Percentiles rank a stretch among this genome's conserved stretches.
These are phyloP conservation scores for Azemiops feae DNA, from an alignment of 2,113 vertebrate species.

Conservation along the genomic window DNA sequence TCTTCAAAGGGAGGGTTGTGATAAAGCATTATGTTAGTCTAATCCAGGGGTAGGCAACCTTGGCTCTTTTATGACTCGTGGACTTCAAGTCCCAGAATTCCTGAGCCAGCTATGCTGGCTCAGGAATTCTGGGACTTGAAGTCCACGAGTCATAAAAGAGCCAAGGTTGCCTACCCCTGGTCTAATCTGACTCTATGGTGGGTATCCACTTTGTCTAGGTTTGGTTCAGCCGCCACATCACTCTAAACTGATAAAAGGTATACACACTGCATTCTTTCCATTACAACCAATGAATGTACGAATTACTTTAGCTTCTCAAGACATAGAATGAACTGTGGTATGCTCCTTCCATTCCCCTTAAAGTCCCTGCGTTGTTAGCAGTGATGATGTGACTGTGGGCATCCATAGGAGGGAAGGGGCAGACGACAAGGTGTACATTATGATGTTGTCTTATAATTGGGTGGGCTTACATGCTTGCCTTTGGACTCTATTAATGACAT, in stretches of 20 bases:
- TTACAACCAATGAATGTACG: not conserved
- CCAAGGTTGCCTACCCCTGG: too few relatives aligned
- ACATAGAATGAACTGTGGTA: not conserved
- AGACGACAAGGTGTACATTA: not conserved
- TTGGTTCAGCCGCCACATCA: too few relatives aligned
- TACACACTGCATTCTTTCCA: not conserved
- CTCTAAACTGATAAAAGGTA: not conserved
- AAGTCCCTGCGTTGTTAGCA: not conserved
- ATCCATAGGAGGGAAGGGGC: not conserved
- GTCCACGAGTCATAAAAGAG: too few relatives aligned
- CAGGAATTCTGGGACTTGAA: too few relatives aligned
- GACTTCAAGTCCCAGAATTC: too few relatives aligned
- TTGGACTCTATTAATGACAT: not conserved
- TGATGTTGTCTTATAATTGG: not conserved
- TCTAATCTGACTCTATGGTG: not conserved
- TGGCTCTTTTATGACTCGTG: too few relatives aligned
- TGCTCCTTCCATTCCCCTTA: not conserved
- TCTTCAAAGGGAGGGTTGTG: too few relatives aligned
- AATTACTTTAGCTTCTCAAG: not conserved
- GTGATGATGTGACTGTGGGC: not conserved
- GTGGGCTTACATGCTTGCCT: not conserved
- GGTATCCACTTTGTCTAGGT: not conserved
- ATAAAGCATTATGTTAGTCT: too few relatives aligned
- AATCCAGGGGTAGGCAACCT: too few relatives aligned
- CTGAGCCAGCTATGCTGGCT: too few relatives aligned